These are phyloP conservation scores for Staurois parvus DNA, from an alignment of 2,797 vertebrate genomes.

Conservation along the genomic window DNA sequence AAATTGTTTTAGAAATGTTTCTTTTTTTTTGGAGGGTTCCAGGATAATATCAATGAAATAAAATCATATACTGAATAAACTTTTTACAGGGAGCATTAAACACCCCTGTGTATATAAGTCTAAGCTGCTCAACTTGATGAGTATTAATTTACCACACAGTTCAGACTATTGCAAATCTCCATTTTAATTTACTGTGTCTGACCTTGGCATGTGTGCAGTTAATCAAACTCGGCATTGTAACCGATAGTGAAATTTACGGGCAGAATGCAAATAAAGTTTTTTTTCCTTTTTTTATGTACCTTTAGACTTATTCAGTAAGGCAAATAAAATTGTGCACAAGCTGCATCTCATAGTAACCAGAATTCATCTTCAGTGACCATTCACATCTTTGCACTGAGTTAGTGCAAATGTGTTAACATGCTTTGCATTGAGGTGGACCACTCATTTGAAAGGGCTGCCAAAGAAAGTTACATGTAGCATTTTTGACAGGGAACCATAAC, in stretches of 20 bases:
- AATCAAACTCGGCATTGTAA: constrained; percentile 1
- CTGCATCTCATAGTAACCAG: background rate
- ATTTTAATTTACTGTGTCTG: background rate
- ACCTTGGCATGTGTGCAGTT: background rate
- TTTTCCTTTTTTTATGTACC: no score
- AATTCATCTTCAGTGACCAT: no score
- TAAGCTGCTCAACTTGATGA: background rate
- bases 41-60: background rate
- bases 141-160: background rate
- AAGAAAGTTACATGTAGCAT: no score
- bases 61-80: background rate
- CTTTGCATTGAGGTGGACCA: no score
- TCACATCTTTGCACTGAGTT: no score
- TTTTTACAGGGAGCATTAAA: background rate
- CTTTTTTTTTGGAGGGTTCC: background rate
- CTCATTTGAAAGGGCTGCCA: no score
- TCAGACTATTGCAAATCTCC: constrained; percentile 1
- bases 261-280: background rate
- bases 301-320: no score
- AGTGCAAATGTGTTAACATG: no score
- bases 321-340: background rate
- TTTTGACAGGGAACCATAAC: no score
- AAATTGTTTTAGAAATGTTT: no score
- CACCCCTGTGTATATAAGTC: background rate
- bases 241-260: background rate